Percentiles rank a stretch among this genome's conserved stretches.
Evolutionary conservation across 2,888 invertebrate species (phyloP).

Genomic region (Agelastica alni): DNA sequence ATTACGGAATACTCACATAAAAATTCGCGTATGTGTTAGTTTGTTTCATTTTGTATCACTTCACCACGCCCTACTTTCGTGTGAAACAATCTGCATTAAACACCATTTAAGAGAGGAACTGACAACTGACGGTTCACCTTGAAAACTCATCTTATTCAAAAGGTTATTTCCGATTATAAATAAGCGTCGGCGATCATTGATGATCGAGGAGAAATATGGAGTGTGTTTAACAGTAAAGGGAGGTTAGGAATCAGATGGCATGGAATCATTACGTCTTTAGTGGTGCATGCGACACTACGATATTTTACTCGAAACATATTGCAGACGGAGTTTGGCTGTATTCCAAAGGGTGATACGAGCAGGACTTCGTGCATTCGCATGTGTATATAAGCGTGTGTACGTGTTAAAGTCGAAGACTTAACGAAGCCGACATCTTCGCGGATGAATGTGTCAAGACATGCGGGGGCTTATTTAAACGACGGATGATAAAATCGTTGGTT

Average conservation of each 20-base stretch:
- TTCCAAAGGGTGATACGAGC: slow-evolving; percentile 28
- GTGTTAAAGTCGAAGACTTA: slow-evolving; percentile 7
- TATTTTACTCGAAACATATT: slow-evolving; percentile 22
- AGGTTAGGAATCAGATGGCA: slow-evolving; percentile 34
- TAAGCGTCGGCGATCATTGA: slow-evolving; percentile 6
- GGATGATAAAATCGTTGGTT: slow-evolving; percentile 7
- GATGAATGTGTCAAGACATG: slow-evolving; percentile 17
- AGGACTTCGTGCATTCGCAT: no score
- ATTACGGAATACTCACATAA: slow-evolving; percentile 23
- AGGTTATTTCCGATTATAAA: slow-evolving; percentile 19
- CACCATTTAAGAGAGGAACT: slow-evolving; percentile 20
- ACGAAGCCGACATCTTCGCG: slow-evolving; percentile 16
- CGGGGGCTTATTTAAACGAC: slow-evolving; percentile 12
- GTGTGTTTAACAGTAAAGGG: slow-evolving; percentile 24
- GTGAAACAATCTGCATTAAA: slow-evolving; percentile 22
- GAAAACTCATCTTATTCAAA: slow-evolving; percentile 20
- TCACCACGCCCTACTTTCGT: slow-evolving; percentile 22
- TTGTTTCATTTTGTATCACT: slow-evolving; percentile 23
- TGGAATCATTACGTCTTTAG: slow-evolving; percentile 22
- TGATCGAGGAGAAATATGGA: slow-evolving; percentile 5
- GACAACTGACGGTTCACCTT: slow-evolving; percentile 22
- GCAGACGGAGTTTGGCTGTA: slow-evolving; percentile 33
- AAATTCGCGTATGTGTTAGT: slow-evolving; percentile 16
- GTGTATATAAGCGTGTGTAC: slow-evolving; percentile 1
- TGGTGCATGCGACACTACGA: slow-evolving; percentile 40